Evolutionary conservation across 2,888 invertebrate genomes (phyloP).

Genomic region (Lithophane socia): DNA sequence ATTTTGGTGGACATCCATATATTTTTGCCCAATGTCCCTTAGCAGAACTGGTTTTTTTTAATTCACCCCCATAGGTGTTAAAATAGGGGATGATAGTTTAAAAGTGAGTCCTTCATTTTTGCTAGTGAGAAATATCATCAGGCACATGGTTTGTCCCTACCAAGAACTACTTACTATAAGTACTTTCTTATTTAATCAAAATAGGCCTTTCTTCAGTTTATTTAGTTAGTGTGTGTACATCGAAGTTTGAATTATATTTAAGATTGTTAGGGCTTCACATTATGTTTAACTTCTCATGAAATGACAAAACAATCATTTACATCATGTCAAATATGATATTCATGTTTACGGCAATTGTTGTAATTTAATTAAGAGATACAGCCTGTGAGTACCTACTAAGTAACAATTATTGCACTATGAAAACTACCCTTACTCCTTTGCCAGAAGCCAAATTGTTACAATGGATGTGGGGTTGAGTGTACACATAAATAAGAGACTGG

Average conservation of each 20-base stretch:
- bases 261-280: not conserved
- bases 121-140: too few species aligned
- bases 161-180: too few species aligned
- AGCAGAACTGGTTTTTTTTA: too few species aligned
- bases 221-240: not conserved
- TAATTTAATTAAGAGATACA: not conserved
- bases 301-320: not conserved
- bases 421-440: too few species aligned
- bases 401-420: not conserved
- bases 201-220: not conserved
- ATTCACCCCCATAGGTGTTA: not conserved
- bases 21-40: too few species aligned
- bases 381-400: not conserved
- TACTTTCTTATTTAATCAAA: not conserved
- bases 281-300: not conserved
- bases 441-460: not conserved
- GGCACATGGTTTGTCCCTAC: too few species aligned
- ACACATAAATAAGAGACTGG: slow-evolving; percentile 41
- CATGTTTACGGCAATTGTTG: too few species aligned
- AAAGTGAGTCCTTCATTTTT: not conserved
- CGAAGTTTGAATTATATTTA: not conserved
- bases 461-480: not conserved
- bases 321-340: not conserved
- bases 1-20: too few species aligned
- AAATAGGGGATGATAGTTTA: too few species aligned